phyloP scores from a whole-genome alignment of 2,113 vertebrate species.

The Ammodytes marinus region DNA sequence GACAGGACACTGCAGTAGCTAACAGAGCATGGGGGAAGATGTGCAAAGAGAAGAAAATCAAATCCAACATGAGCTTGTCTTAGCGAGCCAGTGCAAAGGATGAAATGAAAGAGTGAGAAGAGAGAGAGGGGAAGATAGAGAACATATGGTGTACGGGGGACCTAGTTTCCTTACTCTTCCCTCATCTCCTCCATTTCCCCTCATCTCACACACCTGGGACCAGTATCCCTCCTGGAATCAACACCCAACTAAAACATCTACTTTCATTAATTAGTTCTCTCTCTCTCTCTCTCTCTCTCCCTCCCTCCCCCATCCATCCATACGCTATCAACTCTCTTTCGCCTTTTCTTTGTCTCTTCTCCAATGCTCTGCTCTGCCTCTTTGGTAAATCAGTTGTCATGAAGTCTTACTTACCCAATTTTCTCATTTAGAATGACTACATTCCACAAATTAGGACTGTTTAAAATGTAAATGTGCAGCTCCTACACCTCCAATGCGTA shows the following conservation, averaged over 20 bases:
- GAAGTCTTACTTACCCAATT: not conserved
- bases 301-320: constrained; percentile 20
- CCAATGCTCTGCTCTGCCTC: not conserved
- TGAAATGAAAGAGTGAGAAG: constrained; percentile 49
- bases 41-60: constrained; percentile 19
- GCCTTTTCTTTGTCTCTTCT: constrained; percentile 13
- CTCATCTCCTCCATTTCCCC: constrained; percentile 42
- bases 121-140: constrained; percentile 41
- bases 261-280: constrained; percentile 68
- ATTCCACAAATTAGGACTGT: too few species aligned
- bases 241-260: constrained; percentile 62
- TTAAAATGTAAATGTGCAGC: not conserved
- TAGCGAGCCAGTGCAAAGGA: constrained; percentile 16
- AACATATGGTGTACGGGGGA: constrained; percentile 56
- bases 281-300: constrained; percentile 1
- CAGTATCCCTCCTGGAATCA: constrained; percentile 59
- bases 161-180: constrained; percentile 47
- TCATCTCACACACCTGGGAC: constrained; percentile 66
- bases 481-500: not conserved
- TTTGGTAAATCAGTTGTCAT: not conserved
- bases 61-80: constrained; percentile 21
- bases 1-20: not conserved
- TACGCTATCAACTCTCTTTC: constrained; percentile 47
- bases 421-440: not conserved
- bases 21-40: constrained; percentile 15